Evolutionary conservation across 2,888 invertebrate species (phyloP), one percentile per base, ranked within the genome.

Genomic region (Pammene fasciana): DNA sequence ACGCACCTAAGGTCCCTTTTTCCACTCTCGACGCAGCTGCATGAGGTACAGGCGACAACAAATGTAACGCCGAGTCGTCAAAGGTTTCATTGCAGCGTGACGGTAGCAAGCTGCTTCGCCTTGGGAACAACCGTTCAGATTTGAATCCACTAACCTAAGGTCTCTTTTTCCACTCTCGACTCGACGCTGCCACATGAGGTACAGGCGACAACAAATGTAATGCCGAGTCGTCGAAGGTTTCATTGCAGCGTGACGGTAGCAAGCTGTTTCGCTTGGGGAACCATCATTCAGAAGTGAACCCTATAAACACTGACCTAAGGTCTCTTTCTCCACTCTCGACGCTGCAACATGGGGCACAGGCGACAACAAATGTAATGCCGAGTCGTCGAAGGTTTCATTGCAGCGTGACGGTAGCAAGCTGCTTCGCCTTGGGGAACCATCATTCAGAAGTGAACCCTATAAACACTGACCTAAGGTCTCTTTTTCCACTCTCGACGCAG

Each of bases 201-300:
- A 96, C 95, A 0, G 98, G 98, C 3, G 97, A 98, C n/a, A 98
- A 86, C 70, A 97, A 87, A 85, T 97, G 96, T 57, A 94, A 75
- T 5, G 93, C 94, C 0, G 93, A 88, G 65, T 95, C 95, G 71
- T 94, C 94, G 72, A 95, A 94, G 1, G 90, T 81, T 43, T 88
- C 89, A 41, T 92, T 88, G 8, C 94, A 92, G 16, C 94, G 88
- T 10, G 95, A 95, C 0, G 97, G 96, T 67, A 97, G 82, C 72
- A 97, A 82, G 79, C 96, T 96, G 80, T 95, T 96, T 48, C 96
- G 93, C 50, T 96, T 94, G 0, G 93, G 93, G 76, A 93, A 92
- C 0, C n/a, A n/a, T n/a, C n/a, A n/a, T n/a, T n/a, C n/a, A n/a
- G n/a, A 26, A 26, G 4, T 26, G 26, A 26, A 26, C 26, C 4